Percentiles rank a stretch among this genome's conserved stretches.
phyloP scores from a whole-genome alignment of 2,113 vertebrate species.

The Typhlomys cinereus region DNA sequence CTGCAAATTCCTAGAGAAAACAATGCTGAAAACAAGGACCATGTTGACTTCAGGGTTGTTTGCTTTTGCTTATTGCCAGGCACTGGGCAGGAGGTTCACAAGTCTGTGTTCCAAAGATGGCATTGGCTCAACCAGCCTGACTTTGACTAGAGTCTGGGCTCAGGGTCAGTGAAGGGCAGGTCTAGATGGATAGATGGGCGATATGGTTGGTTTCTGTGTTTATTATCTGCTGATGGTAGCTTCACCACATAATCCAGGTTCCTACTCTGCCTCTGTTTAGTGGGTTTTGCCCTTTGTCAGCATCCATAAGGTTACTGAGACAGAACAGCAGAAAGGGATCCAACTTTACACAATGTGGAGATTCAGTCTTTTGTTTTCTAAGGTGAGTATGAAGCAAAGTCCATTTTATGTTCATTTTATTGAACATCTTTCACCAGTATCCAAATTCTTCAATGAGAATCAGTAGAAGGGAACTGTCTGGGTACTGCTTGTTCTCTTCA shows the following conservation, averaged over 20 bases:
- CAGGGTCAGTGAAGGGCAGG: neutral
- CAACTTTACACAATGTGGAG: neutral
- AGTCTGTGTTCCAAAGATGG: neutral
- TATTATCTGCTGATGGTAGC: neutral
- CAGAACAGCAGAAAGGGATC: neutral
- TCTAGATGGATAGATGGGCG: neutral
- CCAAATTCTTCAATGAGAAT: neutral
- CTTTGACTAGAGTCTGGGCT: neutral
- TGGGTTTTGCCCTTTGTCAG: neutral
- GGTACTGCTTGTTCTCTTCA: neutral
- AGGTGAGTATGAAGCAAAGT: neutral
- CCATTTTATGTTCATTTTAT: constrained; percentile 1
- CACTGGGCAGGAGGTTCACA: neutral
- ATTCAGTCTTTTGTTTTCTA: neutral
- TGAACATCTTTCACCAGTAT: neutral
- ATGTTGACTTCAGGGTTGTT: constrained; percentile 47
- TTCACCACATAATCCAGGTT: neutral
- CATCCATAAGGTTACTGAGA: neutral
- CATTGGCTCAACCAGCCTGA: neutral
- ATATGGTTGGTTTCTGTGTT: neutral
- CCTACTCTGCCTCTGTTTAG: neutral
- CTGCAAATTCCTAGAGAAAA: constrained; percentile 64
- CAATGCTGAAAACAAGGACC: constrained; percentile 47
- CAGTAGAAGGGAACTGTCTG: neutral
- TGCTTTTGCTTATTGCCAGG: constrained; percentile 56